Base-by-base conservation (phyloP, 1,140 invertebrate genomes). In the Mylabris phalerata region DNA sequence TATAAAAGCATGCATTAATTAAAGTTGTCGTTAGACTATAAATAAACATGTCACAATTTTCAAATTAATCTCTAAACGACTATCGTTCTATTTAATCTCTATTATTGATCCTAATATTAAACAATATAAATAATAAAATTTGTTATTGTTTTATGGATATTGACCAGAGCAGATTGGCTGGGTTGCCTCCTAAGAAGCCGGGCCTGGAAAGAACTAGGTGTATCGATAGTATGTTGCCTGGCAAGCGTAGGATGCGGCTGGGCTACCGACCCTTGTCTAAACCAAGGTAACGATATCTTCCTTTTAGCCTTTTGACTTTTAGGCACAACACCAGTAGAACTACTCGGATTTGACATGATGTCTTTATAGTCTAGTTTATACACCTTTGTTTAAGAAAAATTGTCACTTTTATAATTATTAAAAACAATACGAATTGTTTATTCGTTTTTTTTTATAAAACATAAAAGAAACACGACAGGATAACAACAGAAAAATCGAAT, bases 221-320 rank as follows among this genome's bases (percentile, higher is more conserved):
- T 89, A 77, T 93, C 90, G 78, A 93, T 92, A 74, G 90, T 93
- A 70, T 92, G 89, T 73, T 93, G 90, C 19, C 90, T 82, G 40
- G 88, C 82, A 26, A 92, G 81, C 40, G 79, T 78, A 55, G 84
- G 82, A 70, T 89, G 86, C 38, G 83, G 77, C 61, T 83, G 78
- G 66, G 80, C 79, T 57, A 87, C 81, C 32, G 88, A 90, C 55
- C 80, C 82, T 75, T 91, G 88, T 46, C 88, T 80, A 75, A 92
- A 92, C 90, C 90, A 93, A 44, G 90, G 90, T 67, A 93, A 76
- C 43, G 89, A 92, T 64, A 93, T 92, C 76, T 92, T 93, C 56
- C 90, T 81, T 48, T 86, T 82, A 59, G 83, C 82, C 70, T 89
- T 90, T 71, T 84, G 81, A 57, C 75, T 77, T 72, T 78, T 78